Evolutionary conservation across 2,888 invertebrate species (phyloP).

Genomic region (Bimastos eiseni): DNA sequence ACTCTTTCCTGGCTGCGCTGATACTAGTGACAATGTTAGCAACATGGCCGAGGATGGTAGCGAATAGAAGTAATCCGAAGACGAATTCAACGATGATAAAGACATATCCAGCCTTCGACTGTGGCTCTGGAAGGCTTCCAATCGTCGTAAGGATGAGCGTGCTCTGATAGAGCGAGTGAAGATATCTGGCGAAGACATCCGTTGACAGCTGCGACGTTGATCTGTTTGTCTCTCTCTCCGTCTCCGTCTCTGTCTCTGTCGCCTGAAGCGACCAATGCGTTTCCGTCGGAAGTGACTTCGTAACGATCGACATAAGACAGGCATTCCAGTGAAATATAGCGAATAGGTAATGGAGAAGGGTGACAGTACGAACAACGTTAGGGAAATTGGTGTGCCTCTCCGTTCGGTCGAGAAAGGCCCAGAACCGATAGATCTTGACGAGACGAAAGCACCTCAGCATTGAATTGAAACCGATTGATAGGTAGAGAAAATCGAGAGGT

Average conservation of each 20-base stretch:
- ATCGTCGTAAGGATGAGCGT: constrained; percentile 93
- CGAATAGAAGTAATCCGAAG: constrained; percentile 91
- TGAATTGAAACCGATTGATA: constrained; percentile 92
- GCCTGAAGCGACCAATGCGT: constrained; percentile 1
- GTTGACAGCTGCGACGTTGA: too few species aligned
- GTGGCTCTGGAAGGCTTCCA: constrained; percentile 86
- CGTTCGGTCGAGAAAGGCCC: constrained; percentile 97
- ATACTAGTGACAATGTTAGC: constrained; percentile 97
- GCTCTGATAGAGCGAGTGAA: constrained; percentile 98
- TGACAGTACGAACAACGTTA: constrained; percentile 73
- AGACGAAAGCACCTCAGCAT: constrained; percentile 75
- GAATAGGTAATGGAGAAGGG: constrained; percentile 79
- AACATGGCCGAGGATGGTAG: constrained; percentile 93
- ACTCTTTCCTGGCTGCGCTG: constrained; percentile 94
- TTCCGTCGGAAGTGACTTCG: background rate
- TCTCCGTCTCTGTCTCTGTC: background rate
- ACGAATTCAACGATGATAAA: constrained; percentile 92
- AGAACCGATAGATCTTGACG: constrained; percentile 95
- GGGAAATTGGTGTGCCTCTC: constrained; percentile 98
- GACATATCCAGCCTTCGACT: constrained; percentile 90
- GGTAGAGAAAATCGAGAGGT: constrained; percentile 94
- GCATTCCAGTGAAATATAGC: constrained; percentile 99
- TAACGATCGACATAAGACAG: constrained; percentile 86
- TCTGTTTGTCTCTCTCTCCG: constrained; percentile 19
- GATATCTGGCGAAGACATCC: constrained; percentile 75